Conservation (phyloP, 2,888 invertebrate genomes). For the Cosmia trapezina region DNA sequence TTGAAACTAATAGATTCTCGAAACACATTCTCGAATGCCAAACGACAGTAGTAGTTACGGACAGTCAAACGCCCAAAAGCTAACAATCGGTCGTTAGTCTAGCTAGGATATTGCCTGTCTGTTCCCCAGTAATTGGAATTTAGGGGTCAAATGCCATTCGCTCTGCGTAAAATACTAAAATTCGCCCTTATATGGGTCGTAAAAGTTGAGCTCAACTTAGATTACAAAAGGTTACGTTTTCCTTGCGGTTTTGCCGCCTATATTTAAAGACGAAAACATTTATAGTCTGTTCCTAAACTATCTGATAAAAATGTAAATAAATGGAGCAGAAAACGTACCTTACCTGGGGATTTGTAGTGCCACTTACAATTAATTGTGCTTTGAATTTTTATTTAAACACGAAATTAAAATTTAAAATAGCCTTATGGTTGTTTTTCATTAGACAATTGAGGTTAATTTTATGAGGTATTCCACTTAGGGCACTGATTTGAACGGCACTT, state of each 20-base stretch:
- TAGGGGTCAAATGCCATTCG: slow-evolving; percentile 21
- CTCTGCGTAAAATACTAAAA: slow-evolving; percentile 17
- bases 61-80: slow-evolving; percentile 15
- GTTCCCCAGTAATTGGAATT: slow-evolving; percentile 37
- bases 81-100: slow-evolving; percentile 7
- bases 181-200: not conserved
- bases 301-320: not conserved
- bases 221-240: not conserved
- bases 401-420: not conserved
- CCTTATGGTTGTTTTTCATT: not conserved
- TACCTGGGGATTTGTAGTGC: not conserved
- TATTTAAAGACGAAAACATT: not conserved
- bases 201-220: slow-evolving; percentile 9
- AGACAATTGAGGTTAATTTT: not conserved
- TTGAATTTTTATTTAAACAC: not conserved
- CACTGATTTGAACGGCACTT: no score
- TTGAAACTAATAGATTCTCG: not conserved
- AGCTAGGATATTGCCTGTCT: slow-evolving; percentile 24
- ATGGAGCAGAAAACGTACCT: not conserved
- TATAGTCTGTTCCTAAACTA: not conserved
- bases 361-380: not conserved
- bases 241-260: not conserved
- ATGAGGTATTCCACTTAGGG: no score
- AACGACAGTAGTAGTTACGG: not conserved
- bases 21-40: not conserved